Evolutionary conservation across 2,113 vertebrate species (phyloP).

Genomic region (Colossoma macropomum): DNA sequence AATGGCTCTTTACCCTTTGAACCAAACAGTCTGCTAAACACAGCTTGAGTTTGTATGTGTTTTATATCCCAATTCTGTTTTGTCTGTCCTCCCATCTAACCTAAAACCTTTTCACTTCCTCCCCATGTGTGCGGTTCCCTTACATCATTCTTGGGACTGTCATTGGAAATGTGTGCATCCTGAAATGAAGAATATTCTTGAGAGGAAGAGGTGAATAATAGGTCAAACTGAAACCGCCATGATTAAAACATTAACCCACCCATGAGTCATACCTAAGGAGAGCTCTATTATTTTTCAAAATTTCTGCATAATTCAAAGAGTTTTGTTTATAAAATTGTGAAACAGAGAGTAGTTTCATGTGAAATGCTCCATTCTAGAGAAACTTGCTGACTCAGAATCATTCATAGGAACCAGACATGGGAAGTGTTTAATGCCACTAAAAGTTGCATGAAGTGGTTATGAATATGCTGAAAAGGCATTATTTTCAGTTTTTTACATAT

Average conservation of each 20-base stretch:
- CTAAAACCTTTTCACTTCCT: background rate
- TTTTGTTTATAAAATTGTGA: too few relatives aligned
- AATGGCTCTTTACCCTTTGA: constrained; percentile 31
- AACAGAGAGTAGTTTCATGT: too few relatives aligned
- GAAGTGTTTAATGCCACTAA: too few relatives aligned
- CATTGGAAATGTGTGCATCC: background rate
- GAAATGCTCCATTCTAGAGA: too few relatives aligned
- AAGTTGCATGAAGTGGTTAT: too few relatives aligned
- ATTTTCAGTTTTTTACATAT: too few relatives aligned
- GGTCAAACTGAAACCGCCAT: background rate
- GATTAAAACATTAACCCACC: background rate
- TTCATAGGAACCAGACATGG: too few relatives aligned
- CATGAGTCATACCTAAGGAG: too few relatives aligned
- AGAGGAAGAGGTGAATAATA: background rate
- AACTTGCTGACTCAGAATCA: too few relatives aligned
- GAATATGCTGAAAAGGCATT: too few relatives aligned
- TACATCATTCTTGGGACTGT: background rate
- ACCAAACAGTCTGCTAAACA: constrained; percentile 31
- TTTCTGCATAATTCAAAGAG: too few relatives aligned
- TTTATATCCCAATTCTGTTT: constrained; percentile 20
- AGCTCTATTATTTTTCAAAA: too few relatives aligned
- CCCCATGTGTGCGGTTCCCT: background rate
- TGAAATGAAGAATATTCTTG: background rate
- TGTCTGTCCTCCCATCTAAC: background rate
- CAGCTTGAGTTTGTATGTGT: constrained; percentile 9